Conservation (phyloP, 2,888 invertebrate species). For the Nephrotoma flavescens region DNA sequence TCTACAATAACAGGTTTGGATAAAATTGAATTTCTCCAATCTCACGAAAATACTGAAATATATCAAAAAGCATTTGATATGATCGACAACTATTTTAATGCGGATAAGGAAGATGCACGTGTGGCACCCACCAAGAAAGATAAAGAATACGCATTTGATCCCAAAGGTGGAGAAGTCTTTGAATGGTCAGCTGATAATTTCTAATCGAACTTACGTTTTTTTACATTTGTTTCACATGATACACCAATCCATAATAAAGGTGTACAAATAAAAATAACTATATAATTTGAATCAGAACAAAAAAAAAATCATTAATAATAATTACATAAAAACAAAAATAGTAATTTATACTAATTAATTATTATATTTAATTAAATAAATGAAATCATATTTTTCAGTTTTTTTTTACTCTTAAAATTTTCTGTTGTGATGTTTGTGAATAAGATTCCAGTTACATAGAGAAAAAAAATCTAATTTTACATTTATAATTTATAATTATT, state of each 20-base stretch:
- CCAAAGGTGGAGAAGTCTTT: conserved; percentile 44
- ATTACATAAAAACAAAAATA: background rate
- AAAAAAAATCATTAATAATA: background rate
- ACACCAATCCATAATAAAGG: background rate
- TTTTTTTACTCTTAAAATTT: background rate
- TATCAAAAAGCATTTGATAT: conserved; percentile 96
- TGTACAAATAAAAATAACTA: background rate
- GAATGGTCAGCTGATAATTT: conserved; percentile 73
- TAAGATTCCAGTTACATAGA: background rate
- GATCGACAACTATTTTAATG: conserved; percentile 88
- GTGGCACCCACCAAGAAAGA: conserved; percentile 59
- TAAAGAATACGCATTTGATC: conserved; percentile 57
- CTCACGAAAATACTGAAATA: conserved; percentile 91
- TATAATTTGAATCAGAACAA: background rate
- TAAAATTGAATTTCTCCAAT: conserved; percentile 94
- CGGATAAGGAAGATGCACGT: conserved; percentile 70
- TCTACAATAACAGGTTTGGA: conserved; percentile 62
- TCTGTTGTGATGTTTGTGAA: background rate
- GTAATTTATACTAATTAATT: background rate
- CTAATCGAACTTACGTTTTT: conserved; percentile 31
- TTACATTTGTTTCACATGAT: background rate
- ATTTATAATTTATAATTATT: background rate
- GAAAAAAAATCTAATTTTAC: background rate
- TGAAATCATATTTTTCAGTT: background rate
- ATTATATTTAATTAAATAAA: background rate